Percentiles rank a stretch among this genome's conserved stretches.
These are phyloP conservation scores for Triops longicaudatus DNA, from an alignment of 1,140 invertebrate genomes.

Conservation along the genomic window DNA sequence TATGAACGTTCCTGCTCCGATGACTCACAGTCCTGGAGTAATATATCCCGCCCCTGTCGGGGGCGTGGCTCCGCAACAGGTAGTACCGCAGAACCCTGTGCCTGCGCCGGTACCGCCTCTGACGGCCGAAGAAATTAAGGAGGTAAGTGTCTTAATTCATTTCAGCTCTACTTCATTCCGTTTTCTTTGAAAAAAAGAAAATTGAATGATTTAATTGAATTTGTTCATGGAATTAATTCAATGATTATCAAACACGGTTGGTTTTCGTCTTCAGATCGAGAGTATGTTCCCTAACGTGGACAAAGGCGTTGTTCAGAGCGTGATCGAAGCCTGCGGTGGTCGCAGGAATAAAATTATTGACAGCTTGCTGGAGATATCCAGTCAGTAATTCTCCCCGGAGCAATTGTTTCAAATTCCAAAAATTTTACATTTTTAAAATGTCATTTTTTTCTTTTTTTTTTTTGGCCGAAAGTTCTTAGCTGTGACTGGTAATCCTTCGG, in stretches of 20 bases:
- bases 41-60: background rate
- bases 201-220: too few relatives aligned
- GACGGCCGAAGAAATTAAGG: conserved; percentile 65
- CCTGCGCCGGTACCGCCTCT: conserved; percentile 37
- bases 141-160: conserved; percentile 46
- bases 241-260: conserved; percentile 30
- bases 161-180: background rate
- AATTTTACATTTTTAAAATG: background rate
- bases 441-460: too few relatives aligned
- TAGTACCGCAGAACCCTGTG: conserved; percentile 25
- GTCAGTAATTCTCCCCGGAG: background rate
- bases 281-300: conserved; percentile 97
- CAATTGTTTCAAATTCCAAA: background rate
- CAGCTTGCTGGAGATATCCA: conserved; percentile 70
- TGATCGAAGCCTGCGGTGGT: conserved; percentile 77
- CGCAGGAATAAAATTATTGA: conserved; percentile 87
- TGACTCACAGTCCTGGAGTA: background rate
- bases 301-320: conserved; percentile 79
- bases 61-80: conserved; percentile 32
- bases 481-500: too few relatives aligned
- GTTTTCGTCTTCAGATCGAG: conserved; percentile 55
- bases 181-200: too few relatives aligned
- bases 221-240: too few relatives aligned
- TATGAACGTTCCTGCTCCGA: conserved; percentile 23
- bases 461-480: background rate